Conservation (phyloP, 2,888 invertebrate genomes). For the Dolichomitus sp. region DNA sequence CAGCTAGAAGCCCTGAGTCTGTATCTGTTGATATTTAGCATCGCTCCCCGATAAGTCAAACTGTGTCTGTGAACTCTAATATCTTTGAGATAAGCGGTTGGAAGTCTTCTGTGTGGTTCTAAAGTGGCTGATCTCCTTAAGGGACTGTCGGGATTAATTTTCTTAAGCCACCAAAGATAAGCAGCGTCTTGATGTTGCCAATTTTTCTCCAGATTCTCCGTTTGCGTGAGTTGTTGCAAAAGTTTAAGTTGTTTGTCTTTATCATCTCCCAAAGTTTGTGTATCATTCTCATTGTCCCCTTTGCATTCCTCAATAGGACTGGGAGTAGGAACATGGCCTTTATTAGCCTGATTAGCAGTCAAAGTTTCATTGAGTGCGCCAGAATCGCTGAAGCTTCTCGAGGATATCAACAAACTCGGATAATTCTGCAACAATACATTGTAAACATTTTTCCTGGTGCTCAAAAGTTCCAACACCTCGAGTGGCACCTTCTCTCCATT, state of each 20-base stretch:
- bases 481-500: constrained; percentile 92
- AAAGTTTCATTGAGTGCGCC: constrained; percentile 87
- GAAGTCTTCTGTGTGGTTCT: constrained; percentile 85
- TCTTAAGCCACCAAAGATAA: constrained; percentile 88
- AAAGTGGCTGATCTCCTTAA: constrained; percentile 82
- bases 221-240: constrained; percentile 11
- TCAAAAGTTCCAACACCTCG: constrained; percentile 92
- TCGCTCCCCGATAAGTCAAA: constrained; percentile 94
- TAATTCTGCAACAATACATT: constrained; percentile 92
- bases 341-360: constrained; percentile 68
- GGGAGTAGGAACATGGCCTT: constrained; percentile 78
- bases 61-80: constrained; percentile 92
- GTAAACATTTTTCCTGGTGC: constrained; percentile 90
- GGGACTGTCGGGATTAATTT: constrained; percentile 84
- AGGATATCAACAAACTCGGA: constrained; percentile 91
- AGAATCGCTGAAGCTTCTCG: constrained; percentile 91
- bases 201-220: constrained; percentile 31
- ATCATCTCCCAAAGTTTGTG: background rate
- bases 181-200: constrained; percentile 85
- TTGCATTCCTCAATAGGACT: constrained; percentile 79
- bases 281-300: background rate
- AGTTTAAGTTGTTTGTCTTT: constrained; percentile 20
- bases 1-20: constrained; percentile 94
- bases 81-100: constrained; percentile 91
- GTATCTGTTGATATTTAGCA: constrained; percentile 94